These are phyloP conservation scores for Ciconia maguari DNA, from an alignment of 2,113 vertebrate genomes.

Conservation along the genomic window DNA sequence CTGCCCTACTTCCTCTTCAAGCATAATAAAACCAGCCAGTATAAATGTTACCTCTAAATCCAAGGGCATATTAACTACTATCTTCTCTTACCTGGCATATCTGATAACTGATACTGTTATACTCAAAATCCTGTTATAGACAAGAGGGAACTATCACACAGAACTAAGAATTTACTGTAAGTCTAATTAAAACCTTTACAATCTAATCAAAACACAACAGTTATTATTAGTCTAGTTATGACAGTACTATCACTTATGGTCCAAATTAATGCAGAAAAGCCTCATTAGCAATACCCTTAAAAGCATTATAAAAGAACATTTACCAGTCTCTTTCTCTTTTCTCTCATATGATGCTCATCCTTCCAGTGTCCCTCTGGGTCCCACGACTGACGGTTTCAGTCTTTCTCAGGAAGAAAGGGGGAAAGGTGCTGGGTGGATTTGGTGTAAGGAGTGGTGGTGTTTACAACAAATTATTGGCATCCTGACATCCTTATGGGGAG, in stretches of 20 bases:
- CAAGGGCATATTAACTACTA: background rate
- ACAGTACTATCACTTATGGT: background rate
- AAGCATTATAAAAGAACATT: background rate
- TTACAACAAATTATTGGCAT: background rate
- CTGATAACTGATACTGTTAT: background rate
- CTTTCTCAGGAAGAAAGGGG: background rate
- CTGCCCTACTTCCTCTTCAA: background rate
- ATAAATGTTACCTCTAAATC: background rate
- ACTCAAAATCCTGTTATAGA: background rate
- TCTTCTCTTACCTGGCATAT: background rate
- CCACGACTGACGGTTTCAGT: background rate
- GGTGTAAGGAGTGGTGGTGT: background rate
- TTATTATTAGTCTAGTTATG: background rate
- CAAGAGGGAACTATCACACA: background rate
- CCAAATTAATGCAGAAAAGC: background rate
- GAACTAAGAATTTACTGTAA: background rate
- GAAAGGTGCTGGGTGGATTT: background rate
- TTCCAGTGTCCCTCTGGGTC: background rate
- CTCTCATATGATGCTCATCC: background rate
- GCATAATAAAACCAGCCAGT: background rate
- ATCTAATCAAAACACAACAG: background rate
- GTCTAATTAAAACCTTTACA: background rate
- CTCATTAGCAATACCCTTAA: background rate
- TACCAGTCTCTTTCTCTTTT: background rate
- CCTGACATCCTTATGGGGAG: background rate